Base-by-base conservation (phyloP, 2,888 invertebrate genomes). In the Eristalis arbustorum region DNA sequence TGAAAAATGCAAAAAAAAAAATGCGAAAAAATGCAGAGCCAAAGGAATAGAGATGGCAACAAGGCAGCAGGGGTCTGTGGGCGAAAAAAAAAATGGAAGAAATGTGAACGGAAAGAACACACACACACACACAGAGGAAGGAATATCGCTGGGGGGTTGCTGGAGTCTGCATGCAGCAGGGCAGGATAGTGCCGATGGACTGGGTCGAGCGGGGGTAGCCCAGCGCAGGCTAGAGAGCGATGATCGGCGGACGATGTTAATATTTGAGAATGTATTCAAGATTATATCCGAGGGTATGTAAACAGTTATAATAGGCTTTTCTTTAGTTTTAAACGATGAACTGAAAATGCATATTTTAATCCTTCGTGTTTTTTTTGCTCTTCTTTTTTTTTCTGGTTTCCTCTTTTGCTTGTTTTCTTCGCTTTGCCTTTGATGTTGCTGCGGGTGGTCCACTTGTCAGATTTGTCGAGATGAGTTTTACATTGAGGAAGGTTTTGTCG, bases 221-320 rank as follows among this genome's bases (percentile, higher is more conserved):
- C n/a, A 57, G 42, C 63, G 56, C 66, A 62, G 66, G 74, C 62
- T 69, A 82, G 78, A 82, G 78, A 69, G 78, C 87, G 71, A 79
- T 87, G 82, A 49, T 79, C 68, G 72, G 40, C 67, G 82, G 72
- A 79, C 78, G 72, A 72, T 87, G 87, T 87, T 83, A 83, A 87
- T 83, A 69, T 83, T 87, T 82, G 72, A 82, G 87, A 87, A 83
- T 75, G 87, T 82, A 87, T 82, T 79, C 87, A 87, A 83, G 83
- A 87, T 87, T 87, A 82, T 87, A 87, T 87, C 87, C 78, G 82
- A 87, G 87, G 87, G 82, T 83, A 87, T 82, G 82, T 87, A 87
- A 87, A 87, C 87, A 87, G 82, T 83, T 79, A 75, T 87, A 87
- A 83, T 87, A 87, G 87, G 87, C 78, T 87, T 87, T 87, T 87